These are phyloP conservation scores for Zygogramma bicolorata DNA, from an alignment of 2,888 invertebrate genomes.

Conservation along the genomic window DNA sequence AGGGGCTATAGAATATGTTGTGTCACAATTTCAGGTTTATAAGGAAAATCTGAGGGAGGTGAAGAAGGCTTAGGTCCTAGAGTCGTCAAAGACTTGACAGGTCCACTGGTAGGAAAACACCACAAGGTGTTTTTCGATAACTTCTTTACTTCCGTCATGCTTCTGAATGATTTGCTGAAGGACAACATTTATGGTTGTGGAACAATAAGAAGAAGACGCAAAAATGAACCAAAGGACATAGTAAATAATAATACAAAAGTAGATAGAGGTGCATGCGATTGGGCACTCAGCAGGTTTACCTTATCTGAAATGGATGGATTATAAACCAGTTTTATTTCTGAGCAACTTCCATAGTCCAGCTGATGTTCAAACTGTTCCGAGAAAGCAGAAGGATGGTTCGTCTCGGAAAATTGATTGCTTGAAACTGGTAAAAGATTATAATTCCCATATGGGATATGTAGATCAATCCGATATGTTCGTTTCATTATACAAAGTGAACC, in stretches of 20 bases:
- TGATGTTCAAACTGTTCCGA: constrained; percentile 15
- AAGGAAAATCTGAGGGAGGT: background rate
- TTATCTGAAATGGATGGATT: constrained; percentile 7
- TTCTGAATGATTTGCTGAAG: constrained; percentile 4
- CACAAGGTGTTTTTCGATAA: constrained; percentile 6
- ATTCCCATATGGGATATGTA: constrained; percentile 55
- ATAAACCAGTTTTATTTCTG: constrained; percentile 14
- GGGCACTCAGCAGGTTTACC: no score
- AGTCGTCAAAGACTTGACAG: constrained; percentile 4
- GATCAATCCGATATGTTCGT: constrained; percentile 57
- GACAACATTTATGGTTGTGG: constrained; percentile 8
- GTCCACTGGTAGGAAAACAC: constrained; percentile 10
- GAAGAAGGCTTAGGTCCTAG: constrained; percentile 6
- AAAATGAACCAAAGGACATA: background rate
- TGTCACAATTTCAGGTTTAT: constrained; percentile 7
- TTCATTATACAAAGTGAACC: constrained; percentile 51
- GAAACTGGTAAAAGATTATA: constrained; percentile 51
- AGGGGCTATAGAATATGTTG: no score
- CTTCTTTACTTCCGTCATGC: background rate
- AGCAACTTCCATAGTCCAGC: constrained; percentile 12
- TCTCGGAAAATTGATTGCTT: constrained; percentile 22
- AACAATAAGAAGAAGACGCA: background rate
- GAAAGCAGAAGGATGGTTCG: constrained; percentile 23
- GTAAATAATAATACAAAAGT: constrained; percentile 7
- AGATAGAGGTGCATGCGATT: background rate